These are phyloP conservation scores for Typhlichthys eigenmanni DNA, from an alignment of 2,797 vertebrate species.

Conservation along the genomic window DNA sequence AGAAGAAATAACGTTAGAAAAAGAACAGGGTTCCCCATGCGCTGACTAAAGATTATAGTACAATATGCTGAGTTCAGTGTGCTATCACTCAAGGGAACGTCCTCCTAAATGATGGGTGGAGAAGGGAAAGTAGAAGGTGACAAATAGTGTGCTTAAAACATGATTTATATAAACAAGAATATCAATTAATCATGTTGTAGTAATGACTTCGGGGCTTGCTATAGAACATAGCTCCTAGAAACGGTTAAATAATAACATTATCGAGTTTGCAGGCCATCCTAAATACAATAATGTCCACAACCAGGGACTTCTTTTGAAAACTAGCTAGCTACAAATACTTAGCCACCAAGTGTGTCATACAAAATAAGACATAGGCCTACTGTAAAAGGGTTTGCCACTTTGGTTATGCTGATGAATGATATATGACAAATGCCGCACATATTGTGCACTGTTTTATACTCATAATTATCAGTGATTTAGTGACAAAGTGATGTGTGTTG, in stretches of 20 bases:
- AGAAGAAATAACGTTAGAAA: conserved; percentile 13
- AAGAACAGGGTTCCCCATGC: conserved; percentile 49
- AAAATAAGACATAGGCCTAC: too few species aligned
- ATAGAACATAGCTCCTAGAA: conserved; percentile 22
- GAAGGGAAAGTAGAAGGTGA: conserved; percentile 67
- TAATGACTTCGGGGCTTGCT: conserved; percentile 61
- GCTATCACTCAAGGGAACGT: conserved; percentile 68
- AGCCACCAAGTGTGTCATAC: conserved; percentile 3
- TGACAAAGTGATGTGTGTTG: conserved; percentile 26
- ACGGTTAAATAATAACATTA: conserved; percentile 46
- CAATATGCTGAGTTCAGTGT: conserved; percentile 70
- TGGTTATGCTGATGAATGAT: too few species aligned
- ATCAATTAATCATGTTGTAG: conserved; percentile 63
- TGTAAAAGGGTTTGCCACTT: too few species aligned
- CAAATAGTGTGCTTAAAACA: conserved; percentile 57
- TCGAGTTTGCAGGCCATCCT: conserved; percentile 27
- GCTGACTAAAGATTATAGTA: conserved; percentile 59
- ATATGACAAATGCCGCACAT: too few species aligned
- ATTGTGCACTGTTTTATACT: too few species aligned
- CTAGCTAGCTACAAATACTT: conserved; percentile 11
- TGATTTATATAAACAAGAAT: conserved; percentile 69
- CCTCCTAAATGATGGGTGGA: conserved; percentile 69
- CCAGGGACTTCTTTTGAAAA: not conserved
- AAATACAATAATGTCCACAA: conserved; percentile 33
- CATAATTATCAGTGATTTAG: not conserved